These are phyloP conservation scores for Halyomorpha halys DNA, from an alignment of 1,140 invertebrate genomes.

Conservation along the genomic window DNA sequence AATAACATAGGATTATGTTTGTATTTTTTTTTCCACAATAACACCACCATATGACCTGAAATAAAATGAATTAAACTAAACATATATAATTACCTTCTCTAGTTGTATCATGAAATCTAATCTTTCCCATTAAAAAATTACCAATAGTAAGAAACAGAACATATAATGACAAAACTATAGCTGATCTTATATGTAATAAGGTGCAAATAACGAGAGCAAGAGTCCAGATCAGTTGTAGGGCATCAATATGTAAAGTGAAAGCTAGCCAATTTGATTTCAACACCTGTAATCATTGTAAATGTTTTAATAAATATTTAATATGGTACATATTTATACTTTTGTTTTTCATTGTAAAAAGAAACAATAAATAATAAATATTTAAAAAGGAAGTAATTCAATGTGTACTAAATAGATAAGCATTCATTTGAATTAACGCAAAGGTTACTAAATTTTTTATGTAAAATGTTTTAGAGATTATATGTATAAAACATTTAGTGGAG, in stretches of 20 bases:
- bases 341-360: no score
- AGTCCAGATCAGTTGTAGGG: constrained; percentile 48
- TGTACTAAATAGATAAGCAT: no score
- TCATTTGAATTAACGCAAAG: no score
- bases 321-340: no score
- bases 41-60: neutral
- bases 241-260: constrained; percentile 52
- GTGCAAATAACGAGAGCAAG: constrained; percentile 43
- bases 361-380: no score
- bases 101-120: neutral
- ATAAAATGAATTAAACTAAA: neutral
- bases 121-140: neutral
- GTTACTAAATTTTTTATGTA: no score
- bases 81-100: neutral
- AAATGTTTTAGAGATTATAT: no score
- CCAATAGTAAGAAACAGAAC: neutral
- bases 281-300: constrained; percentile 31
- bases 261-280: constrained; percentile 42
- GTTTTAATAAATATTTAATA: no score
- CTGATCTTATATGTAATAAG: constrained; percentile 49
- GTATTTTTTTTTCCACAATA: no score
- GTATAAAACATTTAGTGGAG: no score
- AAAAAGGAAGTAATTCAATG: no score
- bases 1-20: no score
- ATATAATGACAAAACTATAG: constrained; percentile 29